Conservation (phyloP, 2,888 invertebrate genomes). For the Hermodice carunculata region DNA sequence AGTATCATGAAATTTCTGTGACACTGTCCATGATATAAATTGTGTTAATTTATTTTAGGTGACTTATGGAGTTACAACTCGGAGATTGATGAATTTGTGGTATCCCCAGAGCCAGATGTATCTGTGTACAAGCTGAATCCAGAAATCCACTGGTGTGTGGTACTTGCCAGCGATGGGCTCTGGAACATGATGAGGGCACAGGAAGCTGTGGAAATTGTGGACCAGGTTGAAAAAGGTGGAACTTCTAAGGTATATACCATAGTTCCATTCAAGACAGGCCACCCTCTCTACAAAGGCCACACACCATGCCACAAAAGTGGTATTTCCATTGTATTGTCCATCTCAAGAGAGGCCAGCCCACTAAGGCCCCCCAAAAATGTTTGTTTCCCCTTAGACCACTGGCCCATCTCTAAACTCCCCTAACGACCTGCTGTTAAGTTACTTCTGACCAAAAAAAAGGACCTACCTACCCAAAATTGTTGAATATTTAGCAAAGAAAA, state of each 20-base stretch:
- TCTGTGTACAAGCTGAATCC: constrained; percentile 85
- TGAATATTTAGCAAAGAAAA: too few relatives aligned
- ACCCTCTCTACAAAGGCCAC: too few relatives aligned
- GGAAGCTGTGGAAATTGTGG: constrained; percentile 85
- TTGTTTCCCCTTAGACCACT: too few relatives aligned
- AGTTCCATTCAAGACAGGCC: neutral
- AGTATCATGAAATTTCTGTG: too few relatives aligned
- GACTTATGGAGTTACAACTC: constrained; percentile 99
- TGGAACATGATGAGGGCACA: constrained; percentile 95
- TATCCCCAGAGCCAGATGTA: constrained; percentile 98
- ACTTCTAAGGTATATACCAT: neutral
- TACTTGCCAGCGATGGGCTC: constrained; percentile 96
- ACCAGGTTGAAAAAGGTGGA: constrained; percentile 49
- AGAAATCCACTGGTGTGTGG: constrained; percentile 80
- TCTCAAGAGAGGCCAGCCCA: too few relatives aligned
- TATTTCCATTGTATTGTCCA: too few relatives aligned
- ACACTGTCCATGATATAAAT: too few relatives aligned
- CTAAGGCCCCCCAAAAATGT: too few relatives aligned
- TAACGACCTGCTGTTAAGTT: too few relatives aligned
- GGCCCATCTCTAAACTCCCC: neutral
- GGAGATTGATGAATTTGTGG: constrained; percentile 89
- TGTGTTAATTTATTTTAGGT: constrained; percentile 71
- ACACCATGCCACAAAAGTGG: too few relatives aligned
- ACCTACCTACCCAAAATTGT: too few relatives aligned
- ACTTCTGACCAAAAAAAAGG: too few relatives aligned